phyloP scores from a whole-genome alignment of 1,140 invertebrate genomes.

The Pogonomyrmex californicus region DNA sequence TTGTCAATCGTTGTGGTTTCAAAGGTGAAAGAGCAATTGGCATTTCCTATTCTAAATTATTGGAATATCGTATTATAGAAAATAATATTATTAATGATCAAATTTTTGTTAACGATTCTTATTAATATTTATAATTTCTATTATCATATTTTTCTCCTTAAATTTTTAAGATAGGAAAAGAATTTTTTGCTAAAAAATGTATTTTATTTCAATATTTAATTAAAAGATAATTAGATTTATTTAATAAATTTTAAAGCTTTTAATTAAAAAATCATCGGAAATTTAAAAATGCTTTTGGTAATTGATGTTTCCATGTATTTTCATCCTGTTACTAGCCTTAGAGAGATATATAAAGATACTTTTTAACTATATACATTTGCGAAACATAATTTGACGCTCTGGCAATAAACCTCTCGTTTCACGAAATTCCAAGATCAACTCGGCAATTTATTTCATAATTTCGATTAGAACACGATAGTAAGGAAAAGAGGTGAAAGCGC shows the following conservation, averaged over 20 bases:
- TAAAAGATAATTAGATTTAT: background rate
- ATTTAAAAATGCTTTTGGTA: background rate
- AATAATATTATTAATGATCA: background rate
- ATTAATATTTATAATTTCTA: background rate
- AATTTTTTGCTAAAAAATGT: background rate
- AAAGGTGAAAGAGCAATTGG: conserved; percentile 10
- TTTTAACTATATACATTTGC: background rate
- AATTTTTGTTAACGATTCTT: background rate
- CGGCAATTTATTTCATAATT: conserved; percentile 60
- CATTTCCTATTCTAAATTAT: conserved; percentile 19
- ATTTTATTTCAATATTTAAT: conserved; percentile 1
- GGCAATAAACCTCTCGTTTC: background rate
- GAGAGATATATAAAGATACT: background rate
- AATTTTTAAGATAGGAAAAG: background rate
- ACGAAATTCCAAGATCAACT: conserved; percentile 22
- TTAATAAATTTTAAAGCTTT: background rate
- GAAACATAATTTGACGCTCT: conserved; percentile 4
- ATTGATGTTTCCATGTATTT: background rate
- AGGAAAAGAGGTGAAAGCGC: background rate
- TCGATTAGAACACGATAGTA: conserved; percentile 10
- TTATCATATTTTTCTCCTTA: background rate
- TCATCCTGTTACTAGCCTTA: background rate
- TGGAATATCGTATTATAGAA: background rate
- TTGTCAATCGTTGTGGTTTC: conserved; percentile 15
- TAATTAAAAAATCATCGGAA: background rate